Conservation (phyloP, 2,113 vertebrate genomes). For the Cranoglanis bouderius region DNA sequence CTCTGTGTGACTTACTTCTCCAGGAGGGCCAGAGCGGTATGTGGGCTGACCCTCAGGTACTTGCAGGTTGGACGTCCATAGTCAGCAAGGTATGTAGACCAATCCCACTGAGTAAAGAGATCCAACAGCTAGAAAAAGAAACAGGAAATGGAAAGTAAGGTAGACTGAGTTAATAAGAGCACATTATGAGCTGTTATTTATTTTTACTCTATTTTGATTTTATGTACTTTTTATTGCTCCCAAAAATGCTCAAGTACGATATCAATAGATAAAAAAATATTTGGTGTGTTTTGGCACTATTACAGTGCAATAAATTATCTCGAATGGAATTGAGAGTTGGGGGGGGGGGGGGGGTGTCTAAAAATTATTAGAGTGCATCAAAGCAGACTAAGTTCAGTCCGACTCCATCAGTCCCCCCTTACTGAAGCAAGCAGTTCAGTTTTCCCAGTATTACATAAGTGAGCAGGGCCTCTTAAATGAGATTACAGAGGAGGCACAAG, state of each 20-base stretch:
- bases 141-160: neutral
- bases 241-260: neutral
- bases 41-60: slow-evolving; percentile 92
- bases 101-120: slow-evolving; percentile 97
- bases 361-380: slow-evolving; percentile 39
- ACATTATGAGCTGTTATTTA: neutral
- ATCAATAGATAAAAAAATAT: neutral
- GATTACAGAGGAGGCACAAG: slow-evolving; percentile 51
- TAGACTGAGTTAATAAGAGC: neutral
- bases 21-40: slow-evolving; percentile 85
- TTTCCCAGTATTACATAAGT: slow-evolving; percentile 51
- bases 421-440: slow-evolving; percentile 41
- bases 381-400: slow-evolving; percentile 40
- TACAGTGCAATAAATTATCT: neutral
- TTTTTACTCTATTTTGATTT: neutral
- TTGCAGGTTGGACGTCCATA: slow-evolving; percentile 90
- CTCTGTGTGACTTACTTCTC: slow-evolving; percentile 84
- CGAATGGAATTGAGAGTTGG: neutral
- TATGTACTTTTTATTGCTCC: neutral
- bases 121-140: slow-evolving; percentile 81
- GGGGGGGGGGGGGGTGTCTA: no score
- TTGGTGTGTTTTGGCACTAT: neutral
- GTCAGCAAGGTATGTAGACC: slow-evolving; percentile 93
- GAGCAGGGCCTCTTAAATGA: slow-evolving; percentile 56
- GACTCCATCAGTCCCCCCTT: slow-evolving; percentile 39